Conservation (phyloP, 1,140 invertebrate genomes). For the Pseudobourletiella spinata region DNA sequence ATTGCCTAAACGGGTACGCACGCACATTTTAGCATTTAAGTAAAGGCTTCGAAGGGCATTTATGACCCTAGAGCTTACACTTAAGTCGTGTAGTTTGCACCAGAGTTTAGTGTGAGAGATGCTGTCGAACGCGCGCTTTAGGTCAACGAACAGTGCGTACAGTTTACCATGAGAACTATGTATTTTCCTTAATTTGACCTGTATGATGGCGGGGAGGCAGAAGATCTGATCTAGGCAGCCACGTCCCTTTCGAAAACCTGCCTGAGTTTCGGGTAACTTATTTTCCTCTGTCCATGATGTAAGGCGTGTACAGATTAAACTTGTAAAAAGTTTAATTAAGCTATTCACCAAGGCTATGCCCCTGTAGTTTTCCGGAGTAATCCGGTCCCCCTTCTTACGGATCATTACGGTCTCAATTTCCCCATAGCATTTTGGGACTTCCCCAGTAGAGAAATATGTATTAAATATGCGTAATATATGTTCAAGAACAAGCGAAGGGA, state of each 20-base stretch:
- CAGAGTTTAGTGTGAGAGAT: conserved; percentile 15
- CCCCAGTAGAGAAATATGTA: not conserved
- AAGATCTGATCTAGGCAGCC: no score
- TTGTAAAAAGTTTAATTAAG: conserved; percentile 32
- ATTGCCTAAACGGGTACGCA: not conserved
- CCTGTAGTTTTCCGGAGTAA: conserved; percentile 35
- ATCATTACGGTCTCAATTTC: conserved; percentile 8
- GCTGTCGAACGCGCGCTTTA: conserved; percentile 14
- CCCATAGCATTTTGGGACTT: not conserved
- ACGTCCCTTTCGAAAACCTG: no score
- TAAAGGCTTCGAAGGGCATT: conserved; percentile 7
- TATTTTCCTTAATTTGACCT: no score
- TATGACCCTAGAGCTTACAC: conserved; percentile 11
- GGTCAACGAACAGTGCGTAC: conserved; percentile 22
- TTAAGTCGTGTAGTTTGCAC: conserved; percentile 13
- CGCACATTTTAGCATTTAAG: not conserved
- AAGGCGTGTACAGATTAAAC: conserved; percentile 7
- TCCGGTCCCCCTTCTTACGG: conserved; percentile 32
- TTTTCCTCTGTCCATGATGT: not conserved
- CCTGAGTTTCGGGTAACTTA: conserved; percentile 12
- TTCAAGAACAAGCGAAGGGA: conserved; percentile 13
- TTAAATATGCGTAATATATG: not conserved
- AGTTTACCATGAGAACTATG: conserved; percentile 11
- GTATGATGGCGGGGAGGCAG: no score
- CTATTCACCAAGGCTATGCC: conserved; percentile 35